Conservation (phyloP, 64 coral and sea anemone species). For the Stichodactyla mertensii region DNA sequence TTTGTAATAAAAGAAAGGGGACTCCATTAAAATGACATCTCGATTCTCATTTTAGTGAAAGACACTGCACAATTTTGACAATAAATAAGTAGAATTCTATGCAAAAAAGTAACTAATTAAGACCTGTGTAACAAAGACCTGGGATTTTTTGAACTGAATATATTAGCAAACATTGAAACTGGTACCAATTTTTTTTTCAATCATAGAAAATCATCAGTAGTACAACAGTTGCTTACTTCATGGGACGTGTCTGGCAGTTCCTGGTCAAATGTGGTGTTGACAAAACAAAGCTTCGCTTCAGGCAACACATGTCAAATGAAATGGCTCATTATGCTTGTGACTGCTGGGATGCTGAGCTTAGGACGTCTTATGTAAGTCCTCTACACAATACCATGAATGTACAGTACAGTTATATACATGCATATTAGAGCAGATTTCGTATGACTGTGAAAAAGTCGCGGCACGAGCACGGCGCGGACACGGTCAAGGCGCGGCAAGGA, state of each 20-base stretch:
- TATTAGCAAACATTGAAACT: background rate
- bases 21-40: no score
- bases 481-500: no score
- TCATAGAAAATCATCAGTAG: conserved; percentile 83
- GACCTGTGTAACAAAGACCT: no score
- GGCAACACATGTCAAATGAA: conserved; percentile 98
- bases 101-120: no score
- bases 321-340: conserved; percentile 99
- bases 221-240: conserved; percentile 88
- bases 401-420: background rate
- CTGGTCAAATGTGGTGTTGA: conserved; percentile 80
- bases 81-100: no score
- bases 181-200: background rate
- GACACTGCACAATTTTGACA: no score
- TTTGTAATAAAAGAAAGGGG: no score
- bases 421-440: no score
- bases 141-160: no score
- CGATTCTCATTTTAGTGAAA: no score
- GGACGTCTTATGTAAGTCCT: conserved; percentile 92
- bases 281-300: conserved; percentile 70
- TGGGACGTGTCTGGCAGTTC: conserved; percentile 89
- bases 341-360: conserved; percentile 96
- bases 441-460: no score
- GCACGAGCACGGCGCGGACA: no score
- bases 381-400: background rate